Base-by-base conservation (phyloP, 2,797 vertebrate genomes). In the Apogon talboti region DNA sequence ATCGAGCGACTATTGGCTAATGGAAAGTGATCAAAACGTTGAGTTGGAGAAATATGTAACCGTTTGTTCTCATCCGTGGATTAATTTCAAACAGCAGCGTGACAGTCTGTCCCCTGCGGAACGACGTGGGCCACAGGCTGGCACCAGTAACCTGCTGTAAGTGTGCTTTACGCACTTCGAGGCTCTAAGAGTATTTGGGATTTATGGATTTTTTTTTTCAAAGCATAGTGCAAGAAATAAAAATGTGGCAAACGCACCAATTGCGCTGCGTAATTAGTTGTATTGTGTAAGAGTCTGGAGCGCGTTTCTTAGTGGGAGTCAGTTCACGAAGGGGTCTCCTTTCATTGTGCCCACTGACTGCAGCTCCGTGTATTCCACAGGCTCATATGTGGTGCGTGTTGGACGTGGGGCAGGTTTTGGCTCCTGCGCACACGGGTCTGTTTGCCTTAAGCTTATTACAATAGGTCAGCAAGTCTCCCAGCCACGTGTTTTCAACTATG, bases 391-490 rank as follows among this genome's bases (percentile, higher is more conserved):
- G 56, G 47, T 58, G 12, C 19, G 19, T 37, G 51, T 11, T 73
- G 51, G 52, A 51, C 48, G 33, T 47, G 56, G 35, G 3, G 41
- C 42, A 66, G 52, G 41, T 50, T 60, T 38, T 43, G 45, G 65
- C 55, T 59, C 59, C 54, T 44, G 47, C 28, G 50, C 74, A 61
- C 76, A 82, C 53, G 52, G 70, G 75, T 66, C 28, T 64, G 44
- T 79, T 66, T 56, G 15, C 44, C 48, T 63, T 78, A 85, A 86
- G 82, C 78, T 71, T 73, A 84, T 90, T 88, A 86, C 35, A 2
- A 62, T 15, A 83, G 76, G 74, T 82, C 78, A 87, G 67, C 72
- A 51, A 66, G 76, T 76, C 74, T 40, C 47, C 6, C 18, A 15
- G 68, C 6, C 80, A 79, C 76, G 81, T 85, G 78, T 79, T 82